Evolutionary conservation across 2,113 vertebrate genomes (phyloP).

Genomic region (Gnathonemus echidnorhynchus): DNA sequence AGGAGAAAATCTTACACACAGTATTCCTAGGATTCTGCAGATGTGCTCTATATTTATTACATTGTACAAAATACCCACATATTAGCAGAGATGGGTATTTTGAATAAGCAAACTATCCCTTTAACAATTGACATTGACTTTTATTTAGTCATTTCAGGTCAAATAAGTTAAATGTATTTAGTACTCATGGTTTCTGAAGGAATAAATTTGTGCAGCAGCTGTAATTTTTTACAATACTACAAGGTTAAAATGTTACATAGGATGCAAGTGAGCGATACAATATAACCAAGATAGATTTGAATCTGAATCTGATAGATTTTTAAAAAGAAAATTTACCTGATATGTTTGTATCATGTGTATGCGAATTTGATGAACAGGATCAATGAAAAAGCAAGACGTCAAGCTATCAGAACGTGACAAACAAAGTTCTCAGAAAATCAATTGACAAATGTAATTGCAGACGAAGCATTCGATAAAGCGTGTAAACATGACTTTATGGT

Average conservation of each 20-base stretch:
- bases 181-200: background rate
- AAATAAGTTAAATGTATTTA: background rate
- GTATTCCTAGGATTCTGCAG: background rate
- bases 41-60: background rate
- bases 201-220: background rate
- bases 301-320: background rate
- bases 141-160: background rate
- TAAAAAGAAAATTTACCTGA: background rate
- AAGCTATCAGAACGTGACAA: background rate
- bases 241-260: background rate
- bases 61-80: background rate
- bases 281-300: background rate
- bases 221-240: background rate
- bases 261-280: background rate
- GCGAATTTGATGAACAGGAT: background rate
- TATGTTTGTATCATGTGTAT: background rate
- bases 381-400: background rate
- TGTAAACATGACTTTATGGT: background rate
- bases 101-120: background rate
- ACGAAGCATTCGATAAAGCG: background rate
- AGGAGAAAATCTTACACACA: background rate
- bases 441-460: background rate
- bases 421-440: background rate
- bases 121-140: background rate
- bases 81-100: background rate